A percentile compares a stretch with the other conserved stretches of the same genome.
These are phyloP conservation scores for Brachypodius melanocephalos DNA, from an alignment of 2,113 vertebrate species.

Conservation along the genomic window DNA sequence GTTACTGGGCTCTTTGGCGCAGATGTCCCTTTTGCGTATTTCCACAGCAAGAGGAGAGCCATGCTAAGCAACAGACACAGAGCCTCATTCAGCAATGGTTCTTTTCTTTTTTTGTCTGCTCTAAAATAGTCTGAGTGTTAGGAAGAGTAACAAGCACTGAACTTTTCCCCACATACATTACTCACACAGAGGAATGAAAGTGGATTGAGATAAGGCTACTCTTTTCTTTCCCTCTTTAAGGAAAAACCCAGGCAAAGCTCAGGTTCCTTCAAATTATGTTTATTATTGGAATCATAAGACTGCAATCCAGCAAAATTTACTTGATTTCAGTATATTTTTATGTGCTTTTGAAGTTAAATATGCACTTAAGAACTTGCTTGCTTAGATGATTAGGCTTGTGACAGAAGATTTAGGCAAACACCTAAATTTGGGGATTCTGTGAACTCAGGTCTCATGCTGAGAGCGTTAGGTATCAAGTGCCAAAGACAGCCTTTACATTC, in stretches of 20 bases:
- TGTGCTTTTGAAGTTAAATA: not conserved
- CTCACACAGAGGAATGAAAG: not conserved
- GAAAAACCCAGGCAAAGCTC: not conserved
- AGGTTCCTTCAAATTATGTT: not conserved
- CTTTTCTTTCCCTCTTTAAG: not conserved
- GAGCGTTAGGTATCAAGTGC: not conserved
- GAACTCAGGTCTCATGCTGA: not conserved
- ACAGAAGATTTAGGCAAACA: not conserved
- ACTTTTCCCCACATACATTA: constrained; percentile 20
- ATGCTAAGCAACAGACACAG: constrained; percentile 54
- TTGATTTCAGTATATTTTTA: not conserved
- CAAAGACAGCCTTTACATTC: not conserved
- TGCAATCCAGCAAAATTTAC: not conserved
- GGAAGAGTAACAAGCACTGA: constrained; percentile 24
- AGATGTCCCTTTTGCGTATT: constrained; percentile 56
- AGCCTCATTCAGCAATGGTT: constrained; percentile 50
- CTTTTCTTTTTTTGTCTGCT: constrained; percentile 58
- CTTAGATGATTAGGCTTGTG: not conserved
- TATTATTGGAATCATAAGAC: not conserved
- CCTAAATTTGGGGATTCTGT: not conserved
- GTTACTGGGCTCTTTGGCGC: constrained; percentile 27
- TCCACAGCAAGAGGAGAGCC: constrained; percentile 45
- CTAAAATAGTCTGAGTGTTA: constrained; percentile 56
- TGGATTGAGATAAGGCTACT: not conserved
- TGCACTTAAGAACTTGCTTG: not conserved